Base-by-base conservation (phyloP, 2,113 vertebrate genomes). In the Zosterops hypoxanthus region DNA sequence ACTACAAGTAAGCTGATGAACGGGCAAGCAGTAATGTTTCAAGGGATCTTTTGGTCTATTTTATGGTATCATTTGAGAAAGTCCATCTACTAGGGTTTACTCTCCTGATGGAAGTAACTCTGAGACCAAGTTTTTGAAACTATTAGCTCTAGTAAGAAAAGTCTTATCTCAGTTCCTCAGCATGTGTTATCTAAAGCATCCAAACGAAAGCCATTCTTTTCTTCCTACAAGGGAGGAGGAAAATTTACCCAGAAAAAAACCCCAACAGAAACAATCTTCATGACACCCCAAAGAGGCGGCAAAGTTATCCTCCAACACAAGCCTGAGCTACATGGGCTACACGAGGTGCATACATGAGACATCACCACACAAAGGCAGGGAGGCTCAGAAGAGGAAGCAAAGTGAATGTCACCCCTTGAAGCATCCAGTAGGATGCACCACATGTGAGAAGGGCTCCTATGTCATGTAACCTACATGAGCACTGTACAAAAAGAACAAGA, bases 1-100 rank as follows among this genome's bases (percentile, higher is more conserved):
- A 52, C 6, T 6, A 23, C 21, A 39, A 69, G 31, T 17, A 86
- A 79, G 28, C 2, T n/a, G 12, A 71, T 5, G 5, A 33, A 33
- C 8, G 44, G 44, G 24, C 0, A 0, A 88, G 25, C 0, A 53
- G 20, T 15, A 61, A 36, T 0, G 0, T 55, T 87, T 33, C 24
- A 14, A 78, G 71, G 47, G 5, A 87, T 36, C 23, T 82, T 75
- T 16, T 75, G 22, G 41, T 24, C 12, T 41, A 55, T 33, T 55
- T 70, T 41, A 17, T 50, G 4, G 0, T 34, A 72, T 3, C 3
- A 34, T 19, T 34, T 76, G 57, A 76, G 57, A 64, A 90, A 47
- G 34, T 5, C 18, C 8, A 60, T 29, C 49, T 52, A 42, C 12
- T 15, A 41, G 44, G 21, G 17, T 31, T 82, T 72, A 63, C 33